These are phyloP conservation scores for Bryconaethiops microstoma DNA, from an alignment of 2,797 vertebrate genomes.

Conservation along the genomic window DNA sequence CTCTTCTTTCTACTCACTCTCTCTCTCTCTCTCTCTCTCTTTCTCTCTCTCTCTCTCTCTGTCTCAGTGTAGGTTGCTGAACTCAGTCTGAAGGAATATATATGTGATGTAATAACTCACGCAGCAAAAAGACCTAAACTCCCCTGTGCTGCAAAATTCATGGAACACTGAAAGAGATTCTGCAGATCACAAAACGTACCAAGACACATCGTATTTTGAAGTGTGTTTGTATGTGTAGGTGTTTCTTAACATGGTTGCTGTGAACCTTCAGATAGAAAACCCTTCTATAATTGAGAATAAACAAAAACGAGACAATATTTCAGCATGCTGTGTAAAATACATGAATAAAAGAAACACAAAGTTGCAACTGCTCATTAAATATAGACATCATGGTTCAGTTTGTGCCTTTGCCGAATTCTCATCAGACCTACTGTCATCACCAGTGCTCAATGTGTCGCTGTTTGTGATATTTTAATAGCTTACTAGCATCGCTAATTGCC, in stretches of 20 bases:
- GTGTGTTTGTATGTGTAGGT: neutral
- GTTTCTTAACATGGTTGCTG: neutral
- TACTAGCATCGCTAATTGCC: neutral
- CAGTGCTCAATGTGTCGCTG: neutral
- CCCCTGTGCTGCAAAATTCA: slow-evolving; percentile 1
- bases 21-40: neutral
- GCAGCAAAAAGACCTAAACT: slow-evolving; percentile 15
- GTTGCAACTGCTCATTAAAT: neutral
- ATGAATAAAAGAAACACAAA: neutral
- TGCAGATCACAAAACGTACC: neutral
- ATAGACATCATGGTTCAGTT: neutral
- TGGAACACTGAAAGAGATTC: neutral
- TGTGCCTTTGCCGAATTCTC: neutral
- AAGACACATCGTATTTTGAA: neutral
- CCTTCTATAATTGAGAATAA: neutral
- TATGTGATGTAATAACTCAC: neutral
- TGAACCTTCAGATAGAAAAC: neutral
- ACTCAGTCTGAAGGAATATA: neutral
- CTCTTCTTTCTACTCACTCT: neutral
- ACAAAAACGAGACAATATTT: neutral
- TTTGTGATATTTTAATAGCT: neutral
- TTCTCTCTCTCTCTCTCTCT: slow-evolving; percentile 25
- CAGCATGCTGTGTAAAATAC: neutral
- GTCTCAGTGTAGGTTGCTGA: neutral
- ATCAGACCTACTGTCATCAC: neutral